Base-by-base conservation (phyloP, 37 sponge, comb jelly and placozoan species). In the Beroe ovata region DNA sequence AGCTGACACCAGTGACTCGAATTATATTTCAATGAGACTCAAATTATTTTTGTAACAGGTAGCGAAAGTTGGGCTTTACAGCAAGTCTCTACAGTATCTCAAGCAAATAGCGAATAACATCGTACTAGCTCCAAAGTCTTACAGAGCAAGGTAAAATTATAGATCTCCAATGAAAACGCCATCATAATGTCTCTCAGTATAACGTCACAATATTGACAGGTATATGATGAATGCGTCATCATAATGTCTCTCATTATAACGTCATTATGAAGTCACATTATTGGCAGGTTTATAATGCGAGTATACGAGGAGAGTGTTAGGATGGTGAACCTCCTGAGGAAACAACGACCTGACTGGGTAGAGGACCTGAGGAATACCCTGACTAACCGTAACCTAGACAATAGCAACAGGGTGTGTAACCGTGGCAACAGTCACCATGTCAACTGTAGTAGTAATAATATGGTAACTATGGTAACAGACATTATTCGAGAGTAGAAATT, bases 111-210 rank as follows among this genome's bases (percentile, higher is more conserved):
- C 84, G 0, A 40, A 40, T 18, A 42, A 42, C 54, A 77, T 77
- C 1, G 41, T 42, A 21, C n/a, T n/a, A 33, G 26, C 84, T 3
- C 47, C 84, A 1, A 77, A 39, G 21, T 77, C 84, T 3, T 77
- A 77, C 54, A 39, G 84, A 41, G 84, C 84, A 26, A 77, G 84
- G 84, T 77, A n/a, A n/a, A n/a, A n/a, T n/a, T n/a, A n/a, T 38
- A 38, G 20, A 38, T 71, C 6, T 71, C 29, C 38, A 38, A 71
- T 8, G 71, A 71, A 38, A 28, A 38, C 34, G 34, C 34, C 3
- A 71, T 35, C 16, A 16, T 71, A 6, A 20, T 71, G 29, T 29
- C 21, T 16, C 63, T 62, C 19, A n/a, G 28, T 62, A 62, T 29
- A 62, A 8, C 71, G 38, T n/a, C n/a, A n/a, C n/a, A n/a, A 58